Conservation (phyloP, 2,113 vertebrate genomes). For the Colaptes auratus region DNA sequence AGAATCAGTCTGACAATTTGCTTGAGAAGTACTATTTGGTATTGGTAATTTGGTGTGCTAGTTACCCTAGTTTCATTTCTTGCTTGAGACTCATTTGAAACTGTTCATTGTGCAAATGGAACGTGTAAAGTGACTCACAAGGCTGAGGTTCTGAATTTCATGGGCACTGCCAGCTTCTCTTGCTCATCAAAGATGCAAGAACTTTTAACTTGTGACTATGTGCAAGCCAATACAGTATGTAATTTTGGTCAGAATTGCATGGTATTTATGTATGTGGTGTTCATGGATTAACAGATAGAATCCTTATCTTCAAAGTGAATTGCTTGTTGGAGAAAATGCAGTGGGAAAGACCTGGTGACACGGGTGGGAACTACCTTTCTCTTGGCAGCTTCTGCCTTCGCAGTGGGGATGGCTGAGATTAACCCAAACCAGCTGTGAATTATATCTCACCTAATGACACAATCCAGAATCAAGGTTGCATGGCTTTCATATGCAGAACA, state of each 20-base stretch:
- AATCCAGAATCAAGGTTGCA: rapidly evolving
- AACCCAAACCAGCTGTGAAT: not conserved
- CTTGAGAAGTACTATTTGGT: not conserved
- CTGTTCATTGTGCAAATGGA: not conserved
- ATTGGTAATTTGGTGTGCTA: not conserved
- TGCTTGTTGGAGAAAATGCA: not conserved
- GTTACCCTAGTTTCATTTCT: not conserved
- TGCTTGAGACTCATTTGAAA: not conserved
- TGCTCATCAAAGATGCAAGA: not conserved
- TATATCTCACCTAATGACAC: not conserved
- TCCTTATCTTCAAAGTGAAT: not conserved
- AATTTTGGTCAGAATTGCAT: not conserved
- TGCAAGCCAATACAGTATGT: not conserved
- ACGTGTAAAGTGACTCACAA: not conserved
- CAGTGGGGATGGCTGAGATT: not conserved
- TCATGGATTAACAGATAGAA: not conserved
- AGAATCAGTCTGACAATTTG: not conserved
- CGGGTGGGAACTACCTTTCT: not conserved
- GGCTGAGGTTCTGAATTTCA: not conserved
- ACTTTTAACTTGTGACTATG: not conserved
- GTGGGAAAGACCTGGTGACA: not conserved
- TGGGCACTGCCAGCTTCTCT: not conserved
- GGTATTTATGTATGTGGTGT: not conserved
- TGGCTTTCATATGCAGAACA: not conserved
- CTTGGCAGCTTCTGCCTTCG: not conserved